Evolutionary conservation across 2,797 vertebrate species (phyloP), one percentile per base, ranked within the genome.

Genomic region (Platyrinchus mystaceus): DNA sequence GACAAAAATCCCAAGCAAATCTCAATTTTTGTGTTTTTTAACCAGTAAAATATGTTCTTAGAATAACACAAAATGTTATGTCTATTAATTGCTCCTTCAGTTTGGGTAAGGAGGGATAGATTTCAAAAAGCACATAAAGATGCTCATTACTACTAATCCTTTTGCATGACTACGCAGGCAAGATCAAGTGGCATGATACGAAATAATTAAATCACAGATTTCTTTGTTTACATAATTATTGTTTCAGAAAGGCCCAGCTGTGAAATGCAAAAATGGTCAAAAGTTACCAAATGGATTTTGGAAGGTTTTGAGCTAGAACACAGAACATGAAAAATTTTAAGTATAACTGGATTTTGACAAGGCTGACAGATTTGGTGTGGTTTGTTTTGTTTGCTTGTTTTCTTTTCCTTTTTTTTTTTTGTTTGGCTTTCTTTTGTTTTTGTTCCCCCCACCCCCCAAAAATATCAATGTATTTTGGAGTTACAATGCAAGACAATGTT

Each of bases 41-140:
- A 84, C 19, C 27, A 70, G 30, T 30, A 92, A 87, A 69, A 64
- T 60, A 46, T 12, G 7, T 36, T 79, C 27, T 67, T 46, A 55
- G 32, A 87, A 70, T 34, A 89, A 93, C 26, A 24, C 15, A 41
- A 67, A 41, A 34, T 52, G 16, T 18, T 41, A 12, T 41, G 74
- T 24, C 6, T 22, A 50, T 34, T 74, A 79, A 43, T 27, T 75
- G 34, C 63, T 70, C 30, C n/a, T 68, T 77, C 87, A 47, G 41
- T 87, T 83, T 75, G 12, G 10, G 32, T 55, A 77, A 89, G 21
- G 2, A 89, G 46, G 50, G 37, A 73, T 12, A 47, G 17, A 79
- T 71, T 74, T 87, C 60, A 80, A 91, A 74, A 59, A 36, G 21
- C 44, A 76, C 28, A 47, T 20, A 52, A 63, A 83, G 68, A 90